Evolutionary conservation across 2,113 vertebrate genomes (phyloP).

Genomic region (Lepus europaeus): DNA sequence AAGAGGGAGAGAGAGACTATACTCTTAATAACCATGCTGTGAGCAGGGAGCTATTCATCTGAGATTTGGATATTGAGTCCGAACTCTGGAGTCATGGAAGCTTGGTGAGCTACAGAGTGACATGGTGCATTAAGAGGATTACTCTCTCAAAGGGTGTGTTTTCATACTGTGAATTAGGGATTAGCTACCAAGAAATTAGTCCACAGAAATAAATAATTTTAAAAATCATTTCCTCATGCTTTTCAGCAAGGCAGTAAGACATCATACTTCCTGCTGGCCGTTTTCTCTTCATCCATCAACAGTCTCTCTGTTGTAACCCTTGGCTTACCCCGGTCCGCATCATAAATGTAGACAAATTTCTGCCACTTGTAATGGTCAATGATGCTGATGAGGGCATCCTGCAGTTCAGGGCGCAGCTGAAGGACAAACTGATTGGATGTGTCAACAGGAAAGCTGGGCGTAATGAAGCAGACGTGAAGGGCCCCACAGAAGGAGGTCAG

Average conservation of each 20-base stretch:
- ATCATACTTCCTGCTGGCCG: neutral
- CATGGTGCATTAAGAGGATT: neutral
- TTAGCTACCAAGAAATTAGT: neutral
- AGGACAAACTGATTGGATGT: slow-evolving; percentile 99
- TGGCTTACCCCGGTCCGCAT: slow-evolving; percentile 95
- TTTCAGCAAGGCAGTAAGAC: neutral
- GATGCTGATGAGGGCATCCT: slow-evolving; percentile 97
- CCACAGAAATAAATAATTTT: slow-evolving; percentile 15
- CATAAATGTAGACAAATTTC: slow-evolving; percentile 99
- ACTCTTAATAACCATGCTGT: neutral
- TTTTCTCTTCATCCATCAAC: slow-evolving; percentile 21
- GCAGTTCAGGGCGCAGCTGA: slow-evolving; percentile 97
- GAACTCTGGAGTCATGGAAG: neutral
- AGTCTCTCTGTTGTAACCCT: neutral
- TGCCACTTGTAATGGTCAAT: slow-evolving; percentile 98
- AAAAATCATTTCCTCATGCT: neutral
- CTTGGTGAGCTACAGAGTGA: neutral
- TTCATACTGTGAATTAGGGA: neutral
- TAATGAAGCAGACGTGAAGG: slow-evolving; percentile 99
- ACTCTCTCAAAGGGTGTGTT: slow-evolving; percentile 16
- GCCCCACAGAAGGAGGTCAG: slow-evolving; percentile 99
- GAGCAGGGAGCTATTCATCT: neutral
- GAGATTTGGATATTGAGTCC: neutral
- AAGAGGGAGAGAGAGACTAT: no score
- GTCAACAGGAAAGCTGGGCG: slow-evolving; percentile 97